phyloP scores from a whole-genome alignment of 2,113 vertebrate species.

The Loxodonta africana region DNA sequence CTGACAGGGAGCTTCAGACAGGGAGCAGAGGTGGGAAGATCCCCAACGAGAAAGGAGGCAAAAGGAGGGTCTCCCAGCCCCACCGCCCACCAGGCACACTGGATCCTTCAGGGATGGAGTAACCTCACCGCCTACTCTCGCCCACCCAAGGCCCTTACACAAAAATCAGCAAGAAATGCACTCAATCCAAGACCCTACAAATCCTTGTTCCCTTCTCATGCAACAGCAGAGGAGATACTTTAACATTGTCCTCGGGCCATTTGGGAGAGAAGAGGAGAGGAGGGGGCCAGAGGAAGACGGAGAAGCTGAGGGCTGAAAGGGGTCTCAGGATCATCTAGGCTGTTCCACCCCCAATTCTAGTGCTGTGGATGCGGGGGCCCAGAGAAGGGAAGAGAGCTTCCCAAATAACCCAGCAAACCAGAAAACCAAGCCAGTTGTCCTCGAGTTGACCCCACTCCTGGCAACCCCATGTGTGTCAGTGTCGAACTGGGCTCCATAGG shows the following conservation, averaged over 20 bases:
- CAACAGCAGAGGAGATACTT: background rate
- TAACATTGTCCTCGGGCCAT: background rate
- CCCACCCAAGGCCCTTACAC: background rate
- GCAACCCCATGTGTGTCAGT: too few relatives aligned
- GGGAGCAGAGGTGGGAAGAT: rapidly evolving
- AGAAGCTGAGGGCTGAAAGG: background rate
- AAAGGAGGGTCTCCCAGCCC: background rate
- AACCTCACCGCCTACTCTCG: background rate
- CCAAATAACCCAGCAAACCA: background rate
- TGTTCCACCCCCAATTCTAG: too few relatives aligned
- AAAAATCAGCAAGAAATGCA: background rate
- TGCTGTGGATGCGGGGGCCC: background rate
- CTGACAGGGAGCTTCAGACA: background rate
- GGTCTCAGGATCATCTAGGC: background rate
- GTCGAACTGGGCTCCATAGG: too few relatives aligned
- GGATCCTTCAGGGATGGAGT: background rate
- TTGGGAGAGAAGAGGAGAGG: background rate
- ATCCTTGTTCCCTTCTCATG: background rate
- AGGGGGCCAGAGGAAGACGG: background rate
- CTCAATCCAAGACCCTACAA: background rate
- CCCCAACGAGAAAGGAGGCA: rapidly evolving
- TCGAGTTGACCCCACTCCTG: too few relatives aligned
- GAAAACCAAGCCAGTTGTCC: too few relatives aligned
- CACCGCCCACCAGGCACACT: background rate
- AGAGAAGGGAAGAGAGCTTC: background rate